Evolutionary conservation across 2,113 vertebrate genomes (phyloP).

Genomic region (Asarcornis scutulata): DNA sequence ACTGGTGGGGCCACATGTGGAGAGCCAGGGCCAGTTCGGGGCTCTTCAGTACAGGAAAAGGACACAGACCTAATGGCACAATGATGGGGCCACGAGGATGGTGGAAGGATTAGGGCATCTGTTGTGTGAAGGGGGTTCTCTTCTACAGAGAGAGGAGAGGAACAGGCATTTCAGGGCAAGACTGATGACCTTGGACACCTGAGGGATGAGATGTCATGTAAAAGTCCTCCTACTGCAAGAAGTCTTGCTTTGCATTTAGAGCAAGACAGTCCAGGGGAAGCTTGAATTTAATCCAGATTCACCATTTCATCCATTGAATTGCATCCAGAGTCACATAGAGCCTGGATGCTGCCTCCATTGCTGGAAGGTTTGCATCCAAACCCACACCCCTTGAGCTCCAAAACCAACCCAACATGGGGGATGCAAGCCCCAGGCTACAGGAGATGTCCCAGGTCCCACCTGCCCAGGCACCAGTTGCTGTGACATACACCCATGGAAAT

Average conservation of each 20-base stretch:
- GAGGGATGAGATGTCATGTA: neutral
- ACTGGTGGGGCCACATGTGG: neutral
- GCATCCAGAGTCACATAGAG: neutral
- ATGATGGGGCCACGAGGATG: neutral
- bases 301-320: neutral
- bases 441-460: neutral
- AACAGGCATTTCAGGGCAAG: neutral
- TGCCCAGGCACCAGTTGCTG: accelerated
- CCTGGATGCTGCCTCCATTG: neutral
- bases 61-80: accelerated
- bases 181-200: neutral
- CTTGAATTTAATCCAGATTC: neutral
- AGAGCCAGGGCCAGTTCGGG: neutral
- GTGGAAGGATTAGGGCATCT: neutral
- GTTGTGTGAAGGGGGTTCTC: neutral
- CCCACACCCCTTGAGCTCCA: neutral
- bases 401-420: neutral
- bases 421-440: neutral
- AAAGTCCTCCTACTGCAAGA: neutral
- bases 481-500: neutral
- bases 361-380: neutral
- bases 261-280: neutral
- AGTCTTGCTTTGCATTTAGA: neutral
- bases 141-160: neutral
- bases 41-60: neutral